Conservation (phyloP, 2,888 invertebrate species). For the Cylloceria caligata region DNA sequence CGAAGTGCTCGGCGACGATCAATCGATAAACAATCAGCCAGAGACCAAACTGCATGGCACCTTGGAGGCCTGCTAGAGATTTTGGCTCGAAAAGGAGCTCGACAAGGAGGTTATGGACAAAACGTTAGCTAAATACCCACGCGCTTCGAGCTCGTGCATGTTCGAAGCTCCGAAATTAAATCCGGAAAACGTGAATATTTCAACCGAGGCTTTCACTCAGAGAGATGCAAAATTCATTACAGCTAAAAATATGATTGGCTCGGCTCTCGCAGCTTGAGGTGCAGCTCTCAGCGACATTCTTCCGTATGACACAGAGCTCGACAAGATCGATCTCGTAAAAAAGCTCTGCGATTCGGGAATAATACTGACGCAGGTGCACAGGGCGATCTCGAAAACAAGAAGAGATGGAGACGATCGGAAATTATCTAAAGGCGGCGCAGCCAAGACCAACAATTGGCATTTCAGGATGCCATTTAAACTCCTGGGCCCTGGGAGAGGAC, state of each 20-base stretch:
- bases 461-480: constrained; percentile 35
- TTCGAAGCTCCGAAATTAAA: constrained; percentile 49
- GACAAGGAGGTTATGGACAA: constrained; percentile 23
- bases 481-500: no score
- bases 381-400: constrained; percentile 20
- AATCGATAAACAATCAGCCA: constrained; percentile 6
- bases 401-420: constrained; percentile 20
- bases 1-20: constrained; percentile 47
- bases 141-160: constrained; percentile 21
- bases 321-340: constrained; percentile 31
- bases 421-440: not conserved
- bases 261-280: constrained; percentile 42
- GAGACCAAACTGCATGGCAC: constrained; percentile 29
- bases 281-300: constrained; percentile 38
- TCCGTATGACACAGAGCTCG: constrained; percentile 7
- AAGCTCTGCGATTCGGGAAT: constrained; percentile 45
- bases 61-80: constrained; percentile 35
- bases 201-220: constrained; percentile 38
- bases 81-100: constrained; percentile 23
- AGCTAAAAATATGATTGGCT: constrained; percentile 31
- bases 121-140: constrained; percentile 31
- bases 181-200: constrained; percentile 28
- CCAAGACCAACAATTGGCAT: not conserved
- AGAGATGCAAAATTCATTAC: constrained; percentile 33
- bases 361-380: constrained; percentile 44